phyloP scores from a whole-genome alignment of 2,888 invertebrate genomes.

The Xestia c-nigrum region DNA sequence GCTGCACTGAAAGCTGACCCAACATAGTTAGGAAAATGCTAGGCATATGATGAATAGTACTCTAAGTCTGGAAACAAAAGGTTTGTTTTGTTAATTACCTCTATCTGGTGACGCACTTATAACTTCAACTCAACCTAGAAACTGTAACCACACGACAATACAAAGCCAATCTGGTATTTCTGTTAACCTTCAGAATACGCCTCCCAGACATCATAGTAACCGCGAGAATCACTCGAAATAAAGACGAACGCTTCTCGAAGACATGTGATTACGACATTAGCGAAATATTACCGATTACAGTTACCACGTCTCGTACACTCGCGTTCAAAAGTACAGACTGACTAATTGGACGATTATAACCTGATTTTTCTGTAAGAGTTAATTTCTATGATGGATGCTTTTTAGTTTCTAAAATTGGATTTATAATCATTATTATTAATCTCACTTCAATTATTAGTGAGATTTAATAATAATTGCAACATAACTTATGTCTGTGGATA shows the following conservation, averaged over 20 bases:
- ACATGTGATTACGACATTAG: slow-evolving; percentile 58
- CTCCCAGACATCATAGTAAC: slow-evolving; percentile 14
- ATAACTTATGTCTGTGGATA: too few relatives aligned
- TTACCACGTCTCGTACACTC: slow-evolving; percentile 30
- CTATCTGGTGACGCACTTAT: neutral
- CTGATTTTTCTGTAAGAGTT: slow-evolving; percentile 48
- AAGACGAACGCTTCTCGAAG: slow-evolving; percentile 29
- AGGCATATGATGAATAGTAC: neutral
- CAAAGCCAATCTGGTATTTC: neutral
- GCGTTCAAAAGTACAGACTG: slow-evolving; percentile 21
- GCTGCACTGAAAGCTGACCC: neutral
- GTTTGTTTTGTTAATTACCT: too few relatives aligned
- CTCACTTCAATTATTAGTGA: neutral
- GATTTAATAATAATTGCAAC: neutral
- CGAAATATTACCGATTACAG: slow-evolving; percentile 47
- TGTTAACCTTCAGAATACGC: slow-evolving; percentile 38
- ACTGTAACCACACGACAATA: neutral
- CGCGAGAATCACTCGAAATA: slow-evolving; percentile 38
- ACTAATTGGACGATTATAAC: slow-evolving; percentile 52
- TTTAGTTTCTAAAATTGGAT: slow-evolving; percentile 12
- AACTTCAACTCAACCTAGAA: neutral
- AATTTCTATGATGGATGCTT: slow-evolving; percentile 38
- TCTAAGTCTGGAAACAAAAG: neutral
- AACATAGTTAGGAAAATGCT: neutral
- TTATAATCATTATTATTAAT: slow-evolving; percentile 20